Base-by-base conservation (phyloP, 1,140 invertebrate genomes). In the Samia ricini region DNA sequence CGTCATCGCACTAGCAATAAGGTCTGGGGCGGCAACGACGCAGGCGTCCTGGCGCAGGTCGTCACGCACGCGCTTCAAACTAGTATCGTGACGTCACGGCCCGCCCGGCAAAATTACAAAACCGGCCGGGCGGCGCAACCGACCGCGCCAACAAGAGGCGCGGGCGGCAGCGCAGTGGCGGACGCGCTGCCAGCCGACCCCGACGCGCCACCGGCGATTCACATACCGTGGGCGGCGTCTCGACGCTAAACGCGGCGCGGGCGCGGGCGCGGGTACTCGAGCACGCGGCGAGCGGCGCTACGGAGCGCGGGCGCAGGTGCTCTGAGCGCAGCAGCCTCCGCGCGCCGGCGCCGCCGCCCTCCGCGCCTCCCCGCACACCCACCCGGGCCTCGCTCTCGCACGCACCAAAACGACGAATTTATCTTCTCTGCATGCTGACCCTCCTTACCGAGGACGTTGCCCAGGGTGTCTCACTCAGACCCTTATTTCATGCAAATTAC, bases 251-350 rank as follows among this genome's bases (percentile, higher is more conserved):
- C 71, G 61, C 79, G 75, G 76, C 76, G 76, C 77, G 74, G 78
- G 76, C 68, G 69, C 81, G 83, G 77, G 85, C 80, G 83, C 85
- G 85, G 77, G 79, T 64, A 83, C 76, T 70, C 76, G 83, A 86
- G 83, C 83, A 82, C 83, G 68, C 83, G 79, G 76, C 81, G 83
- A 82, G 78, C 86, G 84, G 86, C 84, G 84, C 84, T 87, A 75
- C 84, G 86, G 83, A 86, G 84, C 86, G 84, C 86, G 86, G 86
- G 85, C 86, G 86, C 86, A 87, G 86, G 86, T 89, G 86, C 85
- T 89, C 86, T 89, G 83, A 87, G 86, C 84, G 82, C 83, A 78
- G 76, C 85, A 88, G 83, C 83, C 83, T 87, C 83, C 83, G 82
- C 83, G 77, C 81, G 77, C 83, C 78, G 84, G 74, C 86, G 82